Conservation (phyloP, 2,797 vertebrate species). For the Rhinogobio ventralis region DNA sequence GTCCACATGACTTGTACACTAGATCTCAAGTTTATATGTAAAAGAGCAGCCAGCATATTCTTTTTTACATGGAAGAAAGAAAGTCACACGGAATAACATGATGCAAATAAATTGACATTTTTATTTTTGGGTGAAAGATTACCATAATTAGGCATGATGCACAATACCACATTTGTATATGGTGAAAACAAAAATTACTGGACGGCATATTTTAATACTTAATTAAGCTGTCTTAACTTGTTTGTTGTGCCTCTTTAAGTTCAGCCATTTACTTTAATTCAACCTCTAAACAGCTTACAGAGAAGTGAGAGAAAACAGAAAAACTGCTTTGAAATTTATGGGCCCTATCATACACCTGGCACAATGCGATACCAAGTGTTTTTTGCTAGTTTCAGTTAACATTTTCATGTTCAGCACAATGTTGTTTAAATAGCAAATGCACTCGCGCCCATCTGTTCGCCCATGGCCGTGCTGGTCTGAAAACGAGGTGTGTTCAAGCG, state of each 20-base stretch:
- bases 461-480: too few species aligned
- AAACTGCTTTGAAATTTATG: conserved; percentile 1
- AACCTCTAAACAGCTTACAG: not conserved
- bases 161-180: not conserved
- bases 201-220: not conserved
- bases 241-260: not conserved
- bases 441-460: too few species aligned
- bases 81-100: not conserved
- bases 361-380: too few species aligned
- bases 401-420: too few species aligned
- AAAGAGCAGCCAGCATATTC: not conserved
- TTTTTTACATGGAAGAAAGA: not conserved
- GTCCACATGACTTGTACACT: not conserved
- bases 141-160: not conserved
- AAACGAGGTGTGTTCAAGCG: too few species aligned
- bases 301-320: not conserved
- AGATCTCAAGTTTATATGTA: not conserved
- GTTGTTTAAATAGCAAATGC: too few species aligned
- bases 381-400: too few species aligned
- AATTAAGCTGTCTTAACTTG: not conserved
- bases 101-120: not conserved
- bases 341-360: too few species aligned
- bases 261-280: conserved; percentile 17
- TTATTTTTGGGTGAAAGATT: not conserved
- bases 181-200: not conserved